Percentiles rank a stretch among this genome's conserved stretches.
phyloP scores from a whole-genome alignment of 2,113 vertebrate genomes.

The Coregonus clupeaformis region DNA sequence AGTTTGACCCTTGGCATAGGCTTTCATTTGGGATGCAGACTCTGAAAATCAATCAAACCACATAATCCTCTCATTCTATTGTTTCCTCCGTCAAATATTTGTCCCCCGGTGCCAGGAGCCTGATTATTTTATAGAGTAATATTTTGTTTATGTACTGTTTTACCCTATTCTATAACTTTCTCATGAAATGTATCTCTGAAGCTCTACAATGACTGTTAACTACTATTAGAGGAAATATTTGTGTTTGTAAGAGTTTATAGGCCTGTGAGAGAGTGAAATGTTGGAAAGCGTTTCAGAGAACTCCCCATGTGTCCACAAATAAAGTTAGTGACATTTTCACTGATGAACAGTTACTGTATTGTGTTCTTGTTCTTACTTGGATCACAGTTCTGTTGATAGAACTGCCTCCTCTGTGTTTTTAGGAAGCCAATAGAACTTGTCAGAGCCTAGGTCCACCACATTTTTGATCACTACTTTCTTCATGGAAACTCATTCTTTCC shows the following conservation, averaged over 20 bases:
- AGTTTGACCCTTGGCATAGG: no score
- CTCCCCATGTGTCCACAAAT: not conserved
- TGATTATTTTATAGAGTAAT: conserved; percentile 7
- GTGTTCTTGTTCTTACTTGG: no score
- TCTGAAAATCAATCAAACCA: conserved; percentile 20
- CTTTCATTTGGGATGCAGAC: not conserved
- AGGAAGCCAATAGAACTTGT: not conserved
- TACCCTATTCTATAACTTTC: not conserved
- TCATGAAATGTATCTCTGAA: not conserved
- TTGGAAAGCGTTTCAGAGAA: no score
- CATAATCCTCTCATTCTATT: conserved; percentile 1
- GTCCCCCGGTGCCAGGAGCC: conserved; percentile 22
- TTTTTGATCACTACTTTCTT: not conserved
- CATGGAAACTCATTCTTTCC: not conserved
- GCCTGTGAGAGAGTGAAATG: no score
- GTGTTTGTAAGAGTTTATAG: no score
- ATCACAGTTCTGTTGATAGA: no score
- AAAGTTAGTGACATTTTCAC: not conserved
- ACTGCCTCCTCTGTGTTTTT: no score
- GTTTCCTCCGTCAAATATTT: conserved; percentile 25
- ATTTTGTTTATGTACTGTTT: not conserved
- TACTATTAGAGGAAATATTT: no score
- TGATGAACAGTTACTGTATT: not conserved
- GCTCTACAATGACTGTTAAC: not conserved
- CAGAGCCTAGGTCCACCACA: not conserved